Evolutionary conservation across 2,113 vertebrate species (phyloP).

Genomic region (Dascyllus trimaculatus): DNA sequence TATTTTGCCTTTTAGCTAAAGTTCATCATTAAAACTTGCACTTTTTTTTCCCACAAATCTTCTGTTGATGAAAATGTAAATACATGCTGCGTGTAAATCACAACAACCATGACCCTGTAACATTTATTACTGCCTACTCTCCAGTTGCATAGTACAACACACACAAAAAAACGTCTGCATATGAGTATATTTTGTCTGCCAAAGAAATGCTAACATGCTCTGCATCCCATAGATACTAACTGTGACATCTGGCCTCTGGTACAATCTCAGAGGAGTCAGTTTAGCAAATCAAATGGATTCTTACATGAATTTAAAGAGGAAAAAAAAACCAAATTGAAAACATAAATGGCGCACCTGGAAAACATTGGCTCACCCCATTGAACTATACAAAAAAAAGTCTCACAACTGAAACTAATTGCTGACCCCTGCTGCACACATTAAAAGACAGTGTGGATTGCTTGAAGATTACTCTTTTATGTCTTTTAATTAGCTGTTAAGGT

Average conservation of each 20-base stretch:
- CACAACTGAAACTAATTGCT: not conserved
- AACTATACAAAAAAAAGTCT: not conserved
- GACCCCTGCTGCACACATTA: not conserved
- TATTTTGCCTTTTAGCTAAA: no score
- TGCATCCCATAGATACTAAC: no score
- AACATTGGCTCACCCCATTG: not conserved
- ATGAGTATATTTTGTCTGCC: not conserved
- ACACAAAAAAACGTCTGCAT: not conserved
- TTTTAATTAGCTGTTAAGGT: no score
- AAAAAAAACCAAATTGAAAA: no score
- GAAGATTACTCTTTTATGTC: no score
- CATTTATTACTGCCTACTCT: not conserved
- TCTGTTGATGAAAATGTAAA: not conserved
- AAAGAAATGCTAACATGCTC: no score
- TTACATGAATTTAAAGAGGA: no score
- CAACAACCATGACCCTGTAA: not conserved
- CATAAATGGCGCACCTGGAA: no score
- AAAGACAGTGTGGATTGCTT: no score
- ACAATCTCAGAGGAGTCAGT: not conserved
- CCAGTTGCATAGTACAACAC: not conserved
- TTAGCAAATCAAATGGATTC: no score
- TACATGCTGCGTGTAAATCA: not conserved
- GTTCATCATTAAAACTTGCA: no score
- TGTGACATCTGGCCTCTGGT: not conserved
- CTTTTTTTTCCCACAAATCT: not conserved